phyloP scores from a whole-genome alignment of 2,797 vertebrate species.

The Cyclura pinguis region DNA sequence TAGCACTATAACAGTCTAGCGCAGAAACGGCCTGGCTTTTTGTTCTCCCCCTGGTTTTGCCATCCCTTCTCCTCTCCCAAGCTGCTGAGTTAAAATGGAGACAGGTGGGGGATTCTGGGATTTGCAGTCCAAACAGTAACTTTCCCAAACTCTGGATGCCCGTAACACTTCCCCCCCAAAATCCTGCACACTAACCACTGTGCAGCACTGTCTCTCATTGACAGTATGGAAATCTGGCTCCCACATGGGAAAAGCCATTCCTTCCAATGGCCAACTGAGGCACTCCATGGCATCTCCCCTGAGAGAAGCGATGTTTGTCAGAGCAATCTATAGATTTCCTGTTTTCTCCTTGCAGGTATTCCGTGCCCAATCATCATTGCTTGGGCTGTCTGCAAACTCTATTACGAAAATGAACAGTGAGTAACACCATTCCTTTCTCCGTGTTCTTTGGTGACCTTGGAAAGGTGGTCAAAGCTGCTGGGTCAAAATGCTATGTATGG shows the following conservation, averaged over 20 bases:
- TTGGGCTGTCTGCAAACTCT: constrained; percentile 94
- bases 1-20: too few relatives aligned
- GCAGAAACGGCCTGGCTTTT: too few relatives aligned
- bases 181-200: background rate
- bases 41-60: too few relatives aligned
- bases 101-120: too few relatives aligned
- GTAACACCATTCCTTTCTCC: constrained; percentile 65
- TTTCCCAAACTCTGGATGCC: background rate
- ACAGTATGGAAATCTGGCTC: too few relatives aligned
- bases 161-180: background rate
- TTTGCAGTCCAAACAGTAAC: too few relatives aligned
- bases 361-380: constrained; percentile 94
- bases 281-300: background rate
- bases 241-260: too few relatives aligned
- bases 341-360: constrained; percentile 83
- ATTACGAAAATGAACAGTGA: constrained; percentile 97
- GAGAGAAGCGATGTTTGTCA: background rate
- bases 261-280: too few relatives aligned
- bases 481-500: background rate
- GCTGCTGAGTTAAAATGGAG: too few relatives aligned
- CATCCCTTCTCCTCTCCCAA: too few relatives aligned
- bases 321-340: too few relatives aligned
- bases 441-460: background rate
- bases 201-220: background rate
- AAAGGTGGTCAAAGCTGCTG: background rate